Conservation (phyloP, 2,797 vertebrate genomes). For the Halcyon leucocephala region DNA sequence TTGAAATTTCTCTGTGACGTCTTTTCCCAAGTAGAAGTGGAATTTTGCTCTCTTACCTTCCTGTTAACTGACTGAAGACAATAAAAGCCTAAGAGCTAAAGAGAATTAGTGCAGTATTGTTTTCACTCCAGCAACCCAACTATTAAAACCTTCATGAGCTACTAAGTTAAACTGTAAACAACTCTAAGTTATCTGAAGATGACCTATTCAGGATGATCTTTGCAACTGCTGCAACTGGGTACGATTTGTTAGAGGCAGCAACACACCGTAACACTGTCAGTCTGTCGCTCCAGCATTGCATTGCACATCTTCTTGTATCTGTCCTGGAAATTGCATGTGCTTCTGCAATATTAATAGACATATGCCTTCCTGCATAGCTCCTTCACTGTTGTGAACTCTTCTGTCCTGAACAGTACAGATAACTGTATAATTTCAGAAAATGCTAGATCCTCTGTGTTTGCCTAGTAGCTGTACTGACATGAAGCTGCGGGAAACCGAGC, state of each 20-base stretch:
- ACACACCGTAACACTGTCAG: accelerated
- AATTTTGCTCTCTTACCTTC: neutral
- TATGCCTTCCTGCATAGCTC: neutral
- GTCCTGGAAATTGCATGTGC: neutral
- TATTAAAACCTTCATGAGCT: neutral
- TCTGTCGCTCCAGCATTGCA: accelerated
- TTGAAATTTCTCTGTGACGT: neutral
- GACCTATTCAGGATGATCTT: neutral
- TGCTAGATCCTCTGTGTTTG: neutral
- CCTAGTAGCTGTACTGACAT: neutral
- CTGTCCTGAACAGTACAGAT: accelerated
- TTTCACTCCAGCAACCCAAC: neutral
- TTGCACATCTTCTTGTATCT: neutral
- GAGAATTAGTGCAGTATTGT: accelerated
- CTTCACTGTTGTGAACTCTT: neutral
- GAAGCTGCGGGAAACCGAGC: neutral
- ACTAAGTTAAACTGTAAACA: neutral
- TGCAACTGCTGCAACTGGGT: neutral
- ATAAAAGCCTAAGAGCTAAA: neutral
- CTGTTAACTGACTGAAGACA: neutral
- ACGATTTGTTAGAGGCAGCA: neutral
- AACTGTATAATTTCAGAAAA: neutral
- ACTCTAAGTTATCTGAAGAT: neutral
- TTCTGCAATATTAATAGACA: neutral
- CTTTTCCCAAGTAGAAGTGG: neutral